phyloP scores from a whole-genome alignment of 92 coral and sea anemone species.

The Muricea muricata region DNA sequence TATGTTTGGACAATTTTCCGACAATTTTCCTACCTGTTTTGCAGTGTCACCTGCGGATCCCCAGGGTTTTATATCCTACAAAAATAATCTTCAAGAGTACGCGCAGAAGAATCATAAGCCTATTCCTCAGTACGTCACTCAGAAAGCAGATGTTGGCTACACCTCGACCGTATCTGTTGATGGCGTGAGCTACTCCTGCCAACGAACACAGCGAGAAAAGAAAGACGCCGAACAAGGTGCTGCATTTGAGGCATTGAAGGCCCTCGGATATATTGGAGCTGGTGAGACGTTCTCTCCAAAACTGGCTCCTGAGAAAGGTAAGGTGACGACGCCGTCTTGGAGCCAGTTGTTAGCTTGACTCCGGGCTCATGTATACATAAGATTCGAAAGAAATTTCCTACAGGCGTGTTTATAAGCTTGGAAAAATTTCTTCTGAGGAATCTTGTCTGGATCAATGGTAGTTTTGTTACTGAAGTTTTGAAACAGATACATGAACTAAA shows the following conservation, averaged over 20 bases:
- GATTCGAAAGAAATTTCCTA: too few species aligned
- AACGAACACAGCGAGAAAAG: conserved; percentile 72
- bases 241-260: conserved; percentile 78
- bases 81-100: conserved; percentile 94
- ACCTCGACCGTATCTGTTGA: conserved; percentile 77
- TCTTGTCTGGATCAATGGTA: too few species aligned
- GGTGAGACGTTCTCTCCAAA: conserved; percentile 18
- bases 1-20: too few species aligned
- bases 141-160: conserved; percentile 71
- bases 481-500: too few species aligned
- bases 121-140: conserved; percentile 72
- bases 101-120: conserved; percentile 84
- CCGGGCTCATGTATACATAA: too few species aligned
- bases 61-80: conserved; percentile 84
- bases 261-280: conserved; percentile 67
- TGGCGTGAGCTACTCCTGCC: conserved; percentile 59
- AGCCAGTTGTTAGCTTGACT: background rate
- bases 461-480: too few species aligned
- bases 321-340: background rate
- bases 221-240: conserved; percentile 91
- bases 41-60: conserved; percentile 78
- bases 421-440: too few species aligned
- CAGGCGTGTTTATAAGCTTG: too few species aligned
- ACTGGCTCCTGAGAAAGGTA: conserved; percentile 6
- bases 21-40: background rate